A percentile compares a stretch with the other conserved stretches of the same genome.
phyloP scores from a whole-genome alignment of 2,888 invertebrate genomes.

The Aphodius granarius region DNA sequence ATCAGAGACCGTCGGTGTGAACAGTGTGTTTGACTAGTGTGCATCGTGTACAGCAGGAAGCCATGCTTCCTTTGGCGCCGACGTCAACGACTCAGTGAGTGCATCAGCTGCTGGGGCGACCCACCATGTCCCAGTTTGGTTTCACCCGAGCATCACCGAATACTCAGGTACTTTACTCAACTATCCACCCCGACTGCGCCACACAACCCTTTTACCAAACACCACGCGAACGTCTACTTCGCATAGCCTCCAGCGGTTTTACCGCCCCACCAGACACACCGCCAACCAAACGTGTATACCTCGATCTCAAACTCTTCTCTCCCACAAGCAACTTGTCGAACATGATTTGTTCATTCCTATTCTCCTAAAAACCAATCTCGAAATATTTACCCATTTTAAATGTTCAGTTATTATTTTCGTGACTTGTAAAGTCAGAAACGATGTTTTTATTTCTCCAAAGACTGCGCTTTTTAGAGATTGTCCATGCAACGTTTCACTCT shows the following conservation, averaged over 20 bases:
- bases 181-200: conserved; percentile 16
- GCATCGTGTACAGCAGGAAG: conserved; percentile 40
- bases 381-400: too few species aligned
- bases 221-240: background rate
- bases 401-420: too few species aligned
- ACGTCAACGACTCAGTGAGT: conserved; percentile 52
- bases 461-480: too few species aligned
- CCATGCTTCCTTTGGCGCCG: conserved; percentile 51
- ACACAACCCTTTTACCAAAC: background rate
- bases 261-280: conserved; percentile 1
- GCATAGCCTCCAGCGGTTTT: conserved; percentile 1
- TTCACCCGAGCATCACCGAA: conserved; percentile 64
- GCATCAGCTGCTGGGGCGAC: conserved; percentile 55
- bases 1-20: background rate
- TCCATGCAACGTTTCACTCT: too few species aligned
- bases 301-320: background rate
- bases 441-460: too few species aligned
- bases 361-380: background rate
- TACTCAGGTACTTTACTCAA: conserved; percentile 58
- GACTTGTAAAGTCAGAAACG: too few species aligned
- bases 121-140: conserved; percentile 70
- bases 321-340: background rate
- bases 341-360: background rate
- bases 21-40: conserved; percentile 36
- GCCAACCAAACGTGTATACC: background rate